Evolutionary conservation across 2,797 vertebrate species (phyloP).

Genomic region (Premnoplex brunnescens): DNA sequence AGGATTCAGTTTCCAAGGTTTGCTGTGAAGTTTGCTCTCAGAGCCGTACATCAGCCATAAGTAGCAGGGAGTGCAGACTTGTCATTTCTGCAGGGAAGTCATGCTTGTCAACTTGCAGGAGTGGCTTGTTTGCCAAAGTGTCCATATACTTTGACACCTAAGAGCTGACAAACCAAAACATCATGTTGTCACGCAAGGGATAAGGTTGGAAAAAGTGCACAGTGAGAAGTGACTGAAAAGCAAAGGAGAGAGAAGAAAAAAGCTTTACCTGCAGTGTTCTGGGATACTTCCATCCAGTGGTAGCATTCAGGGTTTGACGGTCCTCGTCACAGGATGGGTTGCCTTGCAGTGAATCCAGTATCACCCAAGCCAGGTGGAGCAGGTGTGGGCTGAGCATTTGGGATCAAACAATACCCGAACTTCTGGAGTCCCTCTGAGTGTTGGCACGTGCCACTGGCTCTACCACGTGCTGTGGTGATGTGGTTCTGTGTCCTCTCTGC

Average conservation of each 20-base stretch:
- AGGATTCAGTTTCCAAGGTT: not conserved
- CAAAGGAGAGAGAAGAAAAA: not conserved
- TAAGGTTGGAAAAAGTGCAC: not conserved
- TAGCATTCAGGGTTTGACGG: not conserved
- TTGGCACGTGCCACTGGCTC: not conserved
- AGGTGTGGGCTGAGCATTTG: not conserved
- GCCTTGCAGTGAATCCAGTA: not conserved
- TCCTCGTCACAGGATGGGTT: accelerated
- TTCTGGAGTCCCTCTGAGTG: not conserved
- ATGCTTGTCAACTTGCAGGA: not conserved
- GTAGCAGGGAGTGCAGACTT: not conserved
- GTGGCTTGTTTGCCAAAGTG: not conserved
- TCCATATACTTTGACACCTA: not conserved
- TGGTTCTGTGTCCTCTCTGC: not conserved
- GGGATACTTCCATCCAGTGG: not conserved
- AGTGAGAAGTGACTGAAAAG: not conserved
- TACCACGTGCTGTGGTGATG: accelerated
- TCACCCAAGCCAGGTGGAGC: not conserved
- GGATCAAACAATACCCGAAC: not conserved
- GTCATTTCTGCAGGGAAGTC: not conserved
- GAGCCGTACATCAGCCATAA: not conserved
- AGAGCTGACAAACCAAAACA: not conserved
- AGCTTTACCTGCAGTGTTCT: not conserved
- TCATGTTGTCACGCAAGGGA: not conserved
- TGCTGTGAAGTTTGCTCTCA: not conserved